phyloP scores from a whole-genome alignment of 2,888 invertebrate genomes.

The Synergus umbraculus region DNA sequence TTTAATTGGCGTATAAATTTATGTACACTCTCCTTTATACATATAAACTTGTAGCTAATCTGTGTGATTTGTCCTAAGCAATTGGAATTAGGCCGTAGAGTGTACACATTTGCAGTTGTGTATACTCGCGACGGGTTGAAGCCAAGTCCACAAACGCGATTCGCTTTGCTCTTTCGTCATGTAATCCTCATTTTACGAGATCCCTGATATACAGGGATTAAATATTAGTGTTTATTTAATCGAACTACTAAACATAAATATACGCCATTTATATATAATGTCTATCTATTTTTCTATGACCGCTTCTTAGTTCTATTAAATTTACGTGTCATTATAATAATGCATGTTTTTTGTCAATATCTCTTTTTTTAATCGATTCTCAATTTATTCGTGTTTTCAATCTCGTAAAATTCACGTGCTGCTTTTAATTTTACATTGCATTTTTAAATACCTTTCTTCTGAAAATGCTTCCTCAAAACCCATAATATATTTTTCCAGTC shows the following conservation, averaged over 20 bases:
- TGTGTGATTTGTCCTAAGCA: conserved; percentile 44
- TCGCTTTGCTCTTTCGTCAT: conserved; percentile 53
- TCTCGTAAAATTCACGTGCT: not conserved
- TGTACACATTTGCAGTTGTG: conserved; percentile 47
- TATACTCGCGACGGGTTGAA: conserved; percentile 39
- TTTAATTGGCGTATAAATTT: conserved; percentile 39
- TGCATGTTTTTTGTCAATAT: conserved; percentile 18
- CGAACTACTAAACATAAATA: conserved; percentile 38
- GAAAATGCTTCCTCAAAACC: not conserved
- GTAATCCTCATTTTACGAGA: conserved; percentile 55
- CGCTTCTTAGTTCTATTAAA: not conserved
- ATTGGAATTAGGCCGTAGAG: conserved; percentile 49
- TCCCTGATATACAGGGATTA: conserved; percentile 29
- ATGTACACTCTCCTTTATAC: conserved; percentile 40
- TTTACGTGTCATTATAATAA: conserved; percentile 14
- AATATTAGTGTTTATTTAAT: conserved; percentile 32
- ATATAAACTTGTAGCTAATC: conserved; percentile 44
- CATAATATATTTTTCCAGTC: not conserved
- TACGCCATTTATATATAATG: conserved; percentile 14
- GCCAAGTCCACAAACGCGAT: conserved; percentile 42
- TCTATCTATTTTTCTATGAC: not conserved
- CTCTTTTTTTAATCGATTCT: conserved; percentile 8
- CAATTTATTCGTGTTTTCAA: conserved; percentile 16
- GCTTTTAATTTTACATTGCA: conserved; percentile 2
- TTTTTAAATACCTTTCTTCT: not conserved